Percentiles rank a stretch among this genome's conserved stretches.
phyloP scores from a whole-genome alignment of 2,888 invertebrate species.

The Lasioglossum figueresi region DNA sequence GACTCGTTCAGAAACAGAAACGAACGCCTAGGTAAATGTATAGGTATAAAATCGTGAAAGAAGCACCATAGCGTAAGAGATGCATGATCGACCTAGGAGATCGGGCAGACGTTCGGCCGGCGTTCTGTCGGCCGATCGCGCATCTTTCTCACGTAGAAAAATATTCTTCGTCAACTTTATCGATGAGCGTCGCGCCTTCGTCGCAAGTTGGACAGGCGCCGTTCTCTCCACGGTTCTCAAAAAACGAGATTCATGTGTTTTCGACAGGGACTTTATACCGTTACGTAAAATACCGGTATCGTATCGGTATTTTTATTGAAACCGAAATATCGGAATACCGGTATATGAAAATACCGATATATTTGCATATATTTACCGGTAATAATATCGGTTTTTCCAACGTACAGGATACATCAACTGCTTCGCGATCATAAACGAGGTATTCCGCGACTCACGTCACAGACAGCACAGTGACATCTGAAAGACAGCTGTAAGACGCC shows the following conservation, averaged over 20 bases:
- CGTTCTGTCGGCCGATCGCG: conserved; percentile 47
- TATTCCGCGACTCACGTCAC: too few species aligned
- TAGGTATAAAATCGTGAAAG: conserved; percentile 74
- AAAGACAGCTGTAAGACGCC: too few species aligned
- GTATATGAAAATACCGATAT: too few species aligned
- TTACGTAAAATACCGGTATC: too few species aligned
- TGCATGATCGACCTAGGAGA: conserved; percentile 57
- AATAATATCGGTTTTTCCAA: too few species aligned
- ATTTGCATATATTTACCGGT: too few species aligned
- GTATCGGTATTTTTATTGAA: too few species aligned
- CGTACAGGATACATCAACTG: too few species aligned
- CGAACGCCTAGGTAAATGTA: conserved; percentile 49
- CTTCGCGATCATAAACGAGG: too few species aligned
- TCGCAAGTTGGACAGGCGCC: conserved; percentile 40
- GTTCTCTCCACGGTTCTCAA: background rate
- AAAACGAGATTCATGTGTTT: conserved; percentile 3
- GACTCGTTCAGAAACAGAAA: conserved; percentile 34
- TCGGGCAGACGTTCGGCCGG: background rate
- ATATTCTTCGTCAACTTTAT: conserved; percentile 71
- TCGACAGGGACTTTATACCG: too few species aligned
- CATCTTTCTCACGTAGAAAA: conserved; percentile 73
- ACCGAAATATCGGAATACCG: too few species aligned
- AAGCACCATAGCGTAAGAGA: conserved; percentile 74
- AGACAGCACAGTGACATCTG: too few species aligned
- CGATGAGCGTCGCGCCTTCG: conserved; percentile 48